Conservation (phyloP, 2,113 vertebrate genomes). For the Macroglossus sobrinus region DNA sequence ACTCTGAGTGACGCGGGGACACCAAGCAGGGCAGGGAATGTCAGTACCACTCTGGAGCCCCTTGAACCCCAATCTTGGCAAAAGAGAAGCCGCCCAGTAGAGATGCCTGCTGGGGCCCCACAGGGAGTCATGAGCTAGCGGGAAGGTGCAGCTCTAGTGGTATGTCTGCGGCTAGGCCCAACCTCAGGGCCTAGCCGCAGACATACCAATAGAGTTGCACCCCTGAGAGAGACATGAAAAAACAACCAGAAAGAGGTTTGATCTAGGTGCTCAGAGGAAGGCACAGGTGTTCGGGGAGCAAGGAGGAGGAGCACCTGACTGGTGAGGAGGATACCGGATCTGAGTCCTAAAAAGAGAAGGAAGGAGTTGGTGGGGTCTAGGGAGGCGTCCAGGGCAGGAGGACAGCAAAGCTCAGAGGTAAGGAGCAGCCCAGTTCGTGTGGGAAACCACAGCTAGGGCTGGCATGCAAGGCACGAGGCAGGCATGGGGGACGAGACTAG, state of each 20-base stretch:
- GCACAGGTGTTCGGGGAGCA: not conserved
- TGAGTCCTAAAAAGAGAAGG: not conserved
- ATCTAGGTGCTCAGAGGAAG: not conserved
- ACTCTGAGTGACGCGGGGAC: not conserved
- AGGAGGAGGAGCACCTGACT: not conserved
- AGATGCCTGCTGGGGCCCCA: not conserved
- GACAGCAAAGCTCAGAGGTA: not conserved
- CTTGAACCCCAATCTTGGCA: not conserved
- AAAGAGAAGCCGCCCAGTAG: not conserved
- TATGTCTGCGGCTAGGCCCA: too few relatives aligned
- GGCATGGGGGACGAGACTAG: fast-evolving
- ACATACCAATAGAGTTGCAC: not conserved
- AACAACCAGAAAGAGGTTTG: not conserved
- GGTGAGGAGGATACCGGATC: not conserved
- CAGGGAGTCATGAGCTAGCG: not conserved
- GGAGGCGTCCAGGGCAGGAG: not conserved
- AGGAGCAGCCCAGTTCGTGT: fast-evolving
- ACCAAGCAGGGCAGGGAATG: not conserved
- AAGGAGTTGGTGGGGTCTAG: too few relatives aligned
- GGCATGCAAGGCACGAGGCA: not conserved
- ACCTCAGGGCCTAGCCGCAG: not conserved
- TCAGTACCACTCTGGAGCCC: too few relatives aligned
- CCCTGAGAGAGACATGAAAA: not conserved
- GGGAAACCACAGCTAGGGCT: not conserved
- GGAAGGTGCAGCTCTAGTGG: too few relatives aligned